Conservation (phyloP, 2,888 invertebrate genomes). For the Drosophila monieri region DNA sequence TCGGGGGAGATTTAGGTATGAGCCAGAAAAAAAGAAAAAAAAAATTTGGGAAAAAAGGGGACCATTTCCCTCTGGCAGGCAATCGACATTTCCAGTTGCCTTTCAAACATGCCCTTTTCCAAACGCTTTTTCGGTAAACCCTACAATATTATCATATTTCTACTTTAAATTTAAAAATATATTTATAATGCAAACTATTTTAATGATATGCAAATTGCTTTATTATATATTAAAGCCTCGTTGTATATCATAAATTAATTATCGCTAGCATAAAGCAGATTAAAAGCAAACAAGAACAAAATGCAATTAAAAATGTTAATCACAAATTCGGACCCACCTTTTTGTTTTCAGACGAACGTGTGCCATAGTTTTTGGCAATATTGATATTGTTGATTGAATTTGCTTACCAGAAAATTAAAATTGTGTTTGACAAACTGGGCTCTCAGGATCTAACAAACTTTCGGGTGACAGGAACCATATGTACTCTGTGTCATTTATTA, state of each 20-base stretch:
- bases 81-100: constrained; percentile 17
- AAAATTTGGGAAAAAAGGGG: constrained; percentile 4
- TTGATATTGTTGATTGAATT: constrained; percentile 33
- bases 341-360: constrained; percentile 2
- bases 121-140: background rate
- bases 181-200: background rate
- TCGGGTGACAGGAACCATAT: background rate
- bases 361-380: constrained; percentile 10
- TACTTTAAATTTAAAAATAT: background rate
- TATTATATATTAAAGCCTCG: background rate
- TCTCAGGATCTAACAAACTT: background rate
- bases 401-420: constrained; percentile 4
- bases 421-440: background rate
- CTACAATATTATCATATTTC: no score
- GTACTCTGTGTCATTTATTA: background rate
- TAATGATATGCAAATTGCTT: constrained; percentile 13
- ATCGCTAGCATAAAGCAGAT: constrained; percentile 8
- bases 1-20: background rate
- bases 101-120: constrained; percentile 8
- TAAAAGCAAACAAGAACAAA: constrained; percentile 24
- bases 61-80: constrained; percentile 5
- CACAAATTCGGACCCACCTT: constrained; percentile 7
- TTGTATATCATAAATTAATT: constrained; percentile 19
- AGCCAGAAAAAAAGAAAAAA: constrained; percentile 3
- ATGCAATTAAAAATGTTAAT: constrained; percentile 23